These are phyloP conservation scores for Elephantulus edwardii DNA, from an alignment of 2,113 vertebrate species.

Conservation along the genomic window DNA sequence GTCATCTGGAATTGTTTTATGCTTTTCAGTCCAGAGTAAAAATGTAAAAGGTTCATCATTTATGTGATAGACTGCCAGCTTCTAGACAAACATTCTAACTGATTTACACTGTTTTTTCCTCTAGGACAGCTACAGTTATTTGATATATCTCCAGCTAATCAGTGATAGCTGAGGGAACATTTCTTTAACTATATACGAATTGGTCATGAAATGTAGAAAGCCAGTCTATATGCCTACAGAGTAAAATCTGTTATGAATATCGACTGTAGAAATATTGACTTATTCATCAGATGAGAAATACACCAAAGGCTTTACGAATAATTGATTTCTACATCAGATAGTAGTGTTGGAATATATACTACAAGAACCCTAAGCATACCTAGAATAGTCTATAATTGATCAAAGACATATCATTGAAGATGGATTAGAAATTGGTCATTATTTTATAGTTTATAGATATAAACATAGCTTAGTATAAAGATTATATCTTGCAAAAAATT, in stretches of 20 bases:
- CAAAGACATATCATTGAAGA: conserved; percentile 32
- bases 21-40: conserved; percentile 78
- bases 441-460: not conserved
- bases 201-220: conserved; percentile 60
- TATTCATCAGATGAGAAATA: not conserved
- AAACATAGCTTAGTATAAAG: not conserved
- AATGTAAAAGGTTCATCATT: conserved; percentile 83
- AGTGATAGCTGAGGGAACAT: conserved; percentile 64
- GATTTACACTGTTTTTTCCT: conserved; percentile 83
- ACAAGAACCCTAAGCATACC: not conserved
- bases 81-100: conserved; percentile 80
- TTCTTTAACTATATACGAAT: conserved; percentile 73
- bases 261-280: conserved; percentile 42
- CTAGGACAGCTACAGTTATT: conserved; percentile 76
- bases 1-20: conserved; percentile 82
- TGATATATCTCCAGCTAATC: conserved; percentile 76
- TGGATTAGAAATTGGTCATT: conserved; percentile 57
- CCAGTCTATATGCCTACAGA: not conserved
- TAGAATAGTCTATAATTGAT: conserved; percentile 50
- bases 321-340: not conserved
- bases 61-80: conserved; percentile 81
- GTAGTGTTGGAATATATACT: not conserved
- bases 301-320: not conserved
- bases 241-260: conserved; percentile 32
- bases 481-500: not conserved